Percentiles rank a stretch among this genome's conserved stretches.
Conservation (phyloP, 2,888 invertebrate species). For the Sarcophaga caerulescens region DNA sequence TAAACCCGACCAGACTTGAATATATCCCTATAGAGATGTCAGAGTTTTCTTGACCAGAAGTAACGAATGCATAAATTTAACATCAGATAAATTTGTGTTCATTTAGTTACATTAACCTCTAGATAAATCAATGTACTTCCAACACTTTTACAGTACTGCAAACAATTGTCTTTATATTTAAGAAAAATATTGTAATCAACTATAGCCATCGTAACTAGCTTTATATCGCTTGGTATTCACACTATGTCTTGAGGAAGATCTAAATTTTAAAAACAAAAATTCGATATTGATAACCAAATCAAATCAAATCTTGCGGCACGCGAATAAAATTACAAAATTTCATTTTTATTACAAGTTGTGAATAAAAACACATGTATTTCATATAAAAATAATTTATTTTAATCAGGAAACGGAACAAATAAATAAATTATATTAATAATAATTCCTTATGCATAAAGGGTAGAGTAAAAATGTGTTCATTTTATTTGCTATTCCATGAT, state of each 20-base stretch:
- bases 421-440: not conserved
- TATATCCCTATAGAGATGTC: too few relatives aligned
- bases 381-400: not conserved
- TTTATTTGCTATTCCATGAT: not conserved
- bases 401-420: slow-evolving; percentile 29
- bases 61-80: too few relatives aligned
- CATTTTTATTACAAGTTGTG: slow-evolving; percentile 1
- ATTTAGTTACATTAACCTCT: too few relatives aligned
- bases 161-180: too few relatives aligned
- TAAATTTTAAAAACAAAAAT: not conserved
- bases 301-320: slow-evolving; percentile 16
- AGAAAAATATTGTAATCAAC: not conserved
- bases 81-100: too few relatives aligned
- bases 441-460: too few relatives aligned
- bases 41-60: too few relatives aligned
- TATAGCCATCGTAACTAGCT: not conserved
- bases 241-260: not conserved
- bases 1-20: too few relatives aligned
- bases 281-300: not conserved
- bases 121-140: too few relatives aligned
- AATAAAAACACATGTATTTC: not conserved
- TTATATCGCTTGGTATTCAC: not conserved
- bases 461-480: not conserved
- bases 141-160: too few relatives aligned
- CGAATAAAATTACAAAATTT: slow-evolving; percentile 31